Conservation (phyloP, 2,797 vertebrate genomes). For the Choloepus didactylus region DNA sequence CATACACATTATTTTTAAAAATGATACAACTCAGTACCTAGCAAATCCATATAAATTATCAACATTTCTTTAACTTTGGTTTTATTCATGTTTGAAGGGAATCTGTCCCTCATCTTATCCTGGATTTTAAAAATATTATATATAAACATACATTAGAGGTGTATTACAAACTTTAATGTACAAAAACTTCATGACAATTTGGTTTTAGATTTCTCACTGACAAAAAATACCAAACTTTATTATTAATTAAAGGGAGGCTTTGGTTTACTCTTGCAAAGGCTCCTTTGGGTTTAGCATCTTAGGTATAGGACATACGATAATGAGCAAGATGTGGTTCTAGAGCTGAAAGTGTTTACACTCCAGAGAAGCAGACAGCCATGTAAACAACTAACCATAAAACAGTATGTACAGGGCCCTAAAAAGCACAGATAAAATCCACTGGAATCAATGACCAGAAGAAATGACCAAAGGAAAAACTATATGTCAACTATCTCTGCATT, state of each 20-base stretch:
- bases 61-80: not conserved
- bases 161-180: not conserved
- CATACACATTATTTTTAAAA: not conserved
- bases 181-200: not conserved
- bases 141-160: not conserved
- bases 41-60: not conserved
- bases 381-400: not conserved
- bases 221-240: not conserved
- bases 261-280: not conserved
- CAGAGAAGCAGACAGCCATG: too few species aligned
- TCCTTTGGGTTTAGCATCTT: not conserved
- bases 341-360: not conserved
- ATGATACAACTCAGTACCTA: not conserved
- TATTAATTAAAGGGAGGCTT: not conserved
- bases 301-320: not conserved
- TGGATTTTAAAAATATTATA: not conserved
- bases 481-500: not conserved
- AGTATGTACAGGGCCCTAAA: not conserved
- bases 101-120: not conserved
- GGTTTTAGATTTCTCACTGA: not conserved
- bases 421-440: not conserved
- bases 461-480: not conserved
- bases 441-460: not conserved
- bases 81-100: constrained; percentile 39
- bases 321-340: not conserved